phyloP scores from a whole-genome alignment of 2,797 vertebrate species.

The Morus bassanus region DNA sequence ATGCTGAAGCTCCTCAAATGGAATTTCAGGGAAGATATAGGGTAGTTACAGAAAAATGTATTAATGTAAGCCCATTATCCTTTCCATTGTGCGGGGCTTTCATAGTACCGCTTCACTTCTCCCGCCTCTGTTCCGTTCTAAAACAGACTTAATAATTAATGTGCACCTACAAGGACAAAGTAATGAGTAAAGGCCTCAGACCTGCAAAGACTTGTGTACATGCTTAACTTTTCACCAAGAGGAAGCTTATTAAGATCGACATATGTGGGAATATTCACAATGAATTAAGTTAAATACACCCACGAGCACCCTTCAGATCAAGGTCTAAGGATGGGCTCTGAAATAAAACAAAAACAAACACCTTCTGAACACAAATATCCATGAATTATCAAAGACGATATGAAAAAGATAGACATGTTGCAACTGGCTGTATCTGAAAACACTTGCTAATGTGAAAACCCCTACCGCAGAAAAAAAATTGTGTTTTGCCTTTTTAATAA shows the following conservation, averaged over 20 bases:
- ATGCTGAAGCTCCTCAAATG: background rate
- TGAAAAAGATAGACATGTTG: background rate
- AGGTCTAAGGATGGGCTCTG: conserved; percentile 2
- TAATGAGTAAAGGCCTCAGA: background rate
- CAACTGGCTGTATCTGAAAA: background rate
- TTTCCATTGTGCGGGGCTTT: background rate
- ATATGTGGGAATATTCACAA: conserved; percentile 19
- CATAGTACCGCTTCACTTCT: background rate
- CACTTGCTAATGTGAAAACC: background rate
- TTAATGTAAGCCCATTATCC: background rate
- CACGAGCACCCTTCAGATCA: background rate
- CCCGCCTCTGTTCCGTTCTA: background rate
- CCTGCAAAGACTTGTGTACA: background rate
- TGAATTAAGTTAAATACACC: background rate
- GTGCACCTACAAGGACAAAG: background rate
- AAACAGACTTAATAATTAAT: background rate
- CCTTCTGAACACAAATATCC: conserved; percentile 3
- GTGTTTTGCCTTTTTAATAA: background rate
- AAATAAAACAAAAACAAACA: conserved; percentile 6
- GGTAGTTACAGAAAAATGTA: background rate
- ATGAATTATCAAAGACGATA: background rate
- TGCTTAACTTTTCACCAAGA: background rate
- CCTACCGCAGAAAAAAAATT: background rate
- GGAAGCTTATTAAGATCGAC: background rate
- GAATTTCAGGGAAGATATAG: background rate